Conservation (phyloP, 2,113 vertebrate species). For the Empidonax traillii region DNA sequence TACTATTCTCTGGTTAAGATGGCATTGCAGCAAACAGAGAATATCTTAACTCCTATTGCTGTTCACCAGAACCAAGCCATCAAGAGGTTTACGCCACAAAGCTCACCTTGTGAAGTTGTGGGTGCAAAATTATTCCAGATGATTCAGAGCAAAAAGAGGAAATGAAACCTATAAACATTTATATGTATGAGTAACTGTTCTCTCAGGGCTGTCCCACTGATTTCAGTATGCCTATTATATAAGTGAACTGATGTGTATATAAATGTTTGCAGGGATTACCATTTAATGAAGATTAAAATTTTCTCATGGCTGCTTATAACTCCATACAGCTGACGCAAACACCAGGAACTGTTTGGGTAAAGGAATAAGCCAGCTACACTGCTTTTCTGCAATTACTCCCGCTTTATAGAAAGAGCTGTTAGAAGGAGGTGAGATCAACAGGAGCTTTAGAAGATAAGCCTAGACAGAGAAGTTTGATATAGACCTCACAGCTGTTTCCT, state of each 20-base stretch:
- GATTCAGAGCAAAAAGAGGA: slow-evolving; percentile 38
- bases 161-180: neutral
- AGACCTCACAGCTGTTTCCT: slow-evolving; percentile 21
- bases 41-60: neutral
- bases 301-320: neutral
- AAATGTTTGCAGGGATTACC: slow-evolving; percentile 5
- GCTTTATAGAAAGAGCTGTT: neutral
- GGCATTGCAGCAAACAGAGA: accelerated
- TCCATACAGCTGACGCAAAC: neutral
- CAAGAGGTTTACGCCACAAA: neutral
- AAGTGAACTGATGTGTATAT: neutral
- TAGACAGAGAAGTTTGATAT: neutral
- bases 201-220: neutral
- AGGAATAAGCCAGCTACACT: neutral
- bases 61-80: neutral
- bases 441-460: neutral
- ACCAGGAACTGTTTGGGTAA: neutral
- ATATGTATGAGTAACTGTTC: slow-evolving; percentile 12
- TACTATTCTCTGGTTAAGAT: neutral
- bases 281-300: neutral
- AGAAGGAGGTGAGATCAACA: neutral
- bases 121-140: neutral
- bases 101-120: neutral
- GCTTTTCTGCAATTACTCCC: neutral
- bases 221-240: neutral